Evolutionary conservation across 2,113 vertebrate genomes (phyloP).

Genomic region (Riparia riparia): DNA sequence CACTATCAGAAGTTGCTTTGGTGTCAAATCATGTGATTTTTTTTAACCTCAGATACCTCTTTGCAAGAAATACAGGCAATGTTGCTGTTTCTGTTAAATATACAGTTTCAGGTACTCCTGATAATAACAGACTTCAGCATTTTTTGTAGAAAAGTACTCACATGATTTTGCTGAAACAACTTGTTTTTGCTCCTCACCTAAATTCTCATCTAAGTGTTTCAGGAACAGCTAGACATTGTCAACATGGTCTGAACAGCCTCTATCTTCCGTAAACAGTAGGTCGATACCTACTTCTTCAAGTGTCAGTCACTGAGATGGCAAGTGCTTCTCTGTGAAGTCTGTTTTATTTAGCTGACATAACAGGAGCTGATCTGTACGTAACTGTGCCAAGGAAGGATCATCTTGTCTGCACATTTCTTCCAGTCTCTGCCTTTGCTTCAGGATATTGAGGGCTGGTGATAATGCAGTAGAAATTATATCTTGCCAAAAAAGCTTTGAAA

Average conservation of each 20-base stretch:
- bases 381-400: slow-evolving; percentile 57
- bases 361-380: slow-evolving; percentile 21
- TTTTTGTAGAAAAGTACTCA: not conserved
- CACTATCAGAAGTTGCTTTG: not conserved
- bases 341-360: slow-evolving; percentile 41
- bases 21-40: not conserved
- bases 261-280: not conserved
- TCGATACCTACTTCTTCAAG: not conserved
- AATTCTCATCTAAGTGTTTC: not conserved
- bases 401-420: slow-evolving; percentile 58
- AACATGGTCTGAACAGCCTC: not conserved
- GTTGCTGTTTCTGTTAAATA: not conserved
- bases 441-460: slow-evolving; percentile 53
- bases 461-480: slow-evolving; percentile 26
- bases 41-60: not conserved
- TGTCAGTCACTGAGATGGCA: not conserved
- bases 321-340: not conserved
- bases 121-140: not conserved
- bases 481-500: slow-evolving; percentile 54
- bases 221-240: not conserved
- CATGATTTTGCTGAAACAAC: not conserved
- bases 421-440: slow-evolving; percentile 58
- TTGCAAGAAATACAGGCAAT: not conserved
- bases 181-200: not conserved
- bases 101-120: not conserved